Evolutionary conservation across 2,113 vertebrate genomes (phyloP), one percentile per base, ranked within the genome.

Genomic region (Elephantulus edwardii): DNA sequence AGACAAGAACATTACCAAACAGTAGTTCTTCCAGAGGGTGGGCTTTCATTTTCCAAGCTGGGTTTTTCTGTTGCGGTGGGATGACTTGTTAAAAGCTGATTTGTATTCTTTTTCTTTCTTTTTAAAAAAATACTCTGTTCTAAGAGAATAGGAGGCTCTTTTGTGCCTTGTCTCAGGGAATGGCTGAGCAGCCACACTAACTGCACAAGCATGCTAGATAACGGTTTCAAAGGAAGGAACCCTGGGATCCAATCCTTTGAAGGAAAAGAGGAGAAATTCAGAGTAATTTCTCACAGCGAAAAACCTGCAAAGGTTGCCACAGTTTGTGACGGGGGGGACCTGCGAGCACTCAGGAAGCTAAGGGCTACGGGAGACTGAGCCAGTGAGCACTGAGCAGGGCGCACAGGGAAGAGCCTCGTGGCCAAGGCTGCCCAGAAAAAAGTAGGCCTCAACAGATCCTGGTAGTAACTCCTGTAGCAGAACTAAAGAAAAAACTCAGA

Each of bases 51-150:
- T n/a, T 74, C 71, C 35, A 9, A 40, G 52, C 42, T 35, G 54
- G 48, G 38, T 9, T 77, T 50, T 44, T 28, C n/a, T 40, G 22
- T 54, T 54, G 60, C 28, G 62, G 8, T 17, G 24, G 20, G 16
- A 8, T 16, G n/a, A 42, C 52, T 82, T 24, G 38, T 19, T 16
- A 30, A 5, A 40, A 14, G n/a, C 60, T 40, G 5, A 11, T 10
- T 17, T 46, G 19, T 26, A 8, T 64, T 68, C 13, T 28, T 1
- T 12, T 14, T 50, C 42, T 58, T 40, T 6, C 54, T 52, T 56
- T 3, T n/a, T n/a, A n/a, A n/a, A n/a, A n/a, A n/a, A n/a, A n/a
- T n/a, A 7, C 5, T 22, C 38, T 2, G 6, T 2, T 28, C 38
- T 20, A 58, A 42, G 42, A 16, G 46, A 54, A 52, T 13, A 42